Evolutionary conservation across 2,888 invertebrate species (phyloP).

Genomic region (Cabera pusaria): DNA sequence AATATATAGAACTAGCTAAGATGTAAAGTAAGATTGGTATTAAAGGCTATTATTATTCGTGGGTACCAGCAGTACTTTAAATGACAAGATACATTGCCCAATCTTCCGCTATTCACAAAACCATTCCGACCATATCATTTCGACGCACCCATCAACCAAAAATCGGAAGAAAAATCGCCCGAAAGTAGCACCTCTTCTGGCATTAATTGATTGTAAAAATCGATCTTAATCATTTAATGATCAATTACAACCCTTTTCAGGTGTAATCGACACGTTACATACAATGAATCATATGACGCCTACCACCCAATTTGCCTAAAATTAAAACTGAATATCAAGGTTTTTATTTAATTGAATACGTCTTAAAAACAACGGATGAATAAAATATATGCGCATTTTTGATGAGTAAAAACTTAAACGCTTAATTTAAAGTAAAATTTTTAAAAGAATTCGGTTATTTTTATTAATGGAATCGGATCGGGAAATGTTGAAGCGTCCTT

Average conservation of each 20-base stretch:
- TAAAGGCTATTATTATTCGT: no score
- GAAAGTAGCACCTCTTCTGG: background rate
- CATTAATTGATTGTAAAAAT: constrained; percentile 20
- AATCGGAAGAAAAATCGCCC: no score
- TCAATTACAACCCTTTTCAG: constrained; percentile 23
- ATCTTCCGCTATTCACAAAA: no score
- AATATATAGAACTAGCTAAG: no score
- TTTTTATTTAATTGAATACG: constrained; percentile 55
- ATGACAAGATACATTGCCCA: no score
- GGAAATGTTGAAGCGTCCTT: constrained; percentile 12
- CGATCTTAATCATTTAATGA: constrained; percentile 30
- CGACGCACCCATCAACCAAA: no score
- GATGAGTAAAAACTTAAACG: constrained; percentile 32
- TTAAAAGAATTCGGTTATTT: constrained; percentile 14
- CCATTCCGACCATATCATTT: no score
- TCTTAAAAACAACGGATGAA: constrained; percentile 24
- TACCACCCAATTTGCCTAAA: constrained; percentile 56
- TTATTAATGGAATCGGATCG: constrained; percentile 17
- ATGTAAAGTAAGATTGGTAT: no score
- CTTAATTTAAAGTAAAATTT: constrained; percentile 31
- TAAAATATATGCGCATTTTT: constrained; percentile 34
- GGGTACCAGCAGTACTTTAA: no score
- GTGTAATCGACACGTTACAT: constrained; percentile 22
- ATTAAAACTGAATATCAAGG: constrained; percentile 64
- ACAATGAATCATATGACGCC: constrained; percentile 50